phyloP scores from a whole-genome alignment of 1,140 invertebrate genomes.

The Drosophila ambigua region DNA sequence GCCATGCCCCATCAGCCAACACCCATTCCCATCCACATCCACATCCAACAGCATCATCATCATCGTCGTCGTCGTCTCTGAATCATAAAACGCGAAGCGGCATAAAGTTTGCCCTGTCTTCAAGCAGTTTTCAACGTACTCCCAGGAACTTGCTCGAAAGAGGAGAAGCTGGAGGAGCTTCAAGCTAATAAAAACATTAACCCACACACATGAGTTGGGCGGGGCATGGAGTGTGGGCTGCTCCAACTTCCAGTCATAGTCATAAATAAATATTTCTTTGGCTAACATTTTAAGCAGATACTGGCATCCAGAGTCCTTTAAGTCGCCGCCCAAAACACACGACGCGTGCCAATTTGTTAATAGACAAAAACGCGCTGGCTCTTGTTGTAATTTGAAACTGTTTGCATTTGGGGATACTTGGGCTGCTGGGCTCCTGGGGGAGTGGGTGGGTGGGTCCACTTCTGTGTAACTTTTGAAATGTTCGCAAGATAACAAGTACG shows the following conservation, averaged over 20 bases:
- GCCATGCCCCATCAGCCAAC: neutral
- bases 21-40: neutral
- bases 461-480: slow-evolving; percentile 64
- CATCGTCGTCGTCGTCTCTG: slow-evolving; percentile 1
- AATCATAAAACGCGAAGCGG: slow-evolving; percentile 47
- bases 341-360: slow-evolving; percentile 78
- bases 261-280: slow-evolving; percentile 76
- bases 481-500: slow-evolving; percentile 58
- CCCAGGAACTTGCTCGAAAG: neutral
- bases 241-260: slow-evolving; percentile 52
- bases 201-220: slow-evolving; percentile 1
- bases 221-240: neutral
- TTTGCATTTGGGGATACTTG: slow-evolving; percentile 56
- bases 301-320: slow-evolving; percentile 35
- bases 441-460: slow-evolving; percentile 45
- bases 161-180: neutral
- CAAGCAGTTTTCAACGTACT: slow-evolving; percentile 22
- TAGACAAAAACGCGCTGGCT: slow-evolving; percentile 51
- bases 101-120: slow-evolving; percentile 45
- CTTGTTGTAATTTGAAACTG: slow-evolving; percentile 74
- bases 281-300: slow-evolving; percentile 70
- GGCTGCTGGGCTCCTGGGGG: slow-evolving; percentile 3
- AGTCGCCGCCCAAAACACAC: slow-evolving; percentile 29
- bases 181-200: slow-evolving; percentile 75
- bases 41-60: neutral